A percentile compares a stretch with the other conserved stretches of the same genome.
Conservation (phyloP, 1,140 invertebrate genomes). For the Bombus confusus region DNA sequence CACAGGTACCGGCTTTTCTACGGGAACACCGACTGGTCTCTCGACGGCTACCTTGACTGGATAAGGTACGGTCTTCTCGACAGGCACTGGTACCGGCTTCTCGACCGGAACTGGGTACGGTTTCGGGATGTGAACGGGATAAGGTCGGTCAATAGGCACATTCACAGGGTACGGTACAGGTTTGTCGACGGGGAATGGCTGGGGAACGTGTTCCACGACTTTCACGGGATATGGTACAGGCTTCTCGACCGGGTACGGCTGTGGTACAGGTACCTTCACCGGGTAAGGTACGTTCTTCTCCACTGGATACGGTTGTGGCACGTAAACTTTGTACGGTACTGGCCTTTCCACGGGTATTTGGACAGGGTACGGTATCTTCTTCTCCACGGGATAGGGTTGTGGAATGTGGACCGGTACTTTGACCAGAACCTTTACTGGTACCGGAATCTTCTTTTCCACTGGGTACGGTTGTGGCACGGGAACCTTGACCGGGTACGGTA, state of each 20-base stretch:
- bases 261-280: constrained; percentile 74
- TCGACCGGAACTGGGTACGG: constrained; percentile 81
- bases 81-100: constrained; percentile 75
- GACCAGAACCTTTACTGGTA: constrained; percentile 86
- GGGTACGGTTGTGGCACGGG: constrained; percentile 86
- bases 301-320: constrained; percentile 84
- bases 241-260: constrained; percentile 78
- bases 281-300: constrained; percentile 78
- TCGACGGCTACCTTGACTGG: constrained; percentile 80
- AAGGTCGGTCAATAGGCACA: constrained; percentile 74
- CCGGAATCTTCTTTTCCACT: constrained; percentile 87
- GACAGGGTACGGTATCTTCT: constrained; percentile 87
- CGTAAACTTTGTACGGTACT: constrained; percentile 86
- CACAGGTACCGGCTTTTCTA: constrained; percentile 83
- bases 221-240: constrained; percentile 79
- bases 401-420: constrained; percentile 87
- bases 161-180: constrained; percentile 74
- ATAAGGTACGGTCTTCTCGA: constrained; percentile 77
- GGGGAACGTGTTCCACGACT: constrained; percentile 80
- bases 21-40: constrained; percentile 78
- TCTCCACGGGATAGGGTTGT: constrained; percentile 87
- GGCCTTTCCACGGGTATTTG: constrained; percentile 88
- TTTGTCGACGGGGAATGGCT: constrained; percentile 76
- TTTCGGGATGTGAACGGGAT: constrained; percentile 79
- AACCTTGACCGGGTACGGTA: constrained; percentile 85